Percentiles rank a stretch among this genome's conserved stretches.
phyloP scores from a whole-genome alignment of 2,888 invertebrate species.

The Acrobeloides nanus region DNA sequence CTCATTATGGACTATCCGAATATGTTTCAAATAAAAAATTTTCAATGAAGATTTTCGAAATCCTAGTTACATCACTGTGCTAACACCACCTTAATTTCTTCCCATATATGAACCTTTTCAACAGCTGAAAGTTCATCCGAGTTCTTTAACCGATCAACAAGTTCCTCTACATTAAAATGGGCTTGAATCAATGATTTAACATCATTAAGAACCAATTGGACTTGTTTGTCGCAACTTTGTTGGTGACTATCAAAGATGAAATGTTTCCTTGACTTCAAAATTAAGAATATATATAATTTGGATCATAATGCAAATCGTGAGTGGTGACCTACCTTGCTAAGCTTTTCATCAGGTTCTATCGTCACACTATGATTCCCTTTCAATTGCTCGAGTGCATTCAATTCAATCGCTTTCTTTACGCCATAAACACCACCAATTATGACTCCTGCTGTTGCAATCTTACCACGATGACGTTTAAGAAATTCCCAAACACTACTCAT shows the following conservation, averaged over 20 bases:
- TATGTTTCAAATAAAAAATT: too few species aligned
- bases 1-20: too few species aligned
- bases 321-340: background rate
- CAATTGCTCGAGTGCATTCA: slow-evolving; percentile 1
- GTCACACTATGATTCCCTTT: background rate
- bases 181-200: slow-evolving; percentile 7
- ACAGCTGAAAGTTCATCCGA: slow-evolving; percentile 6
- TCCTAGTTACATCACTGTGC: too few species aligned
- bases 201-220: slow-evolving; percentile 16
- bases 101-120: slow-evolving; percentile 23
- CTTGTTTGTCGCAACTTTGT: slow-evolving; percentile 23
- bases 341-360: slow-evolving; percentile 2
- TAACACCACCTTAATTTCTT: slow-evolving; percentile 25
- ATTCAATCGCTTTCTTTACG: slow-evolving; percentile 17
- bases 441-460: slow-evolving; percentile 19
- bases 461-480: slow-evolving; percentile 25
- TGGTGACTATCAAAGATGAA: slow-evolving; percentile 30
- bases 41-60: too few species aligned
- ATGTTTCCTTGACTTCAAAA: slow-evolving; percentile 20
- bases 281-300: slow-evolving; percentile 1
- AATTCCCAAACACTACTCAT: slow-evolving; percentile 23
- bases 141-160: slow-evolving; percentile 14
- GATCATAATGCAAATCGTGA: background rate
- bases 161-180: slow-evolving; percentile 20
- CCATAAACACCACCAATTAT: slow-evolving; percentile 19